Percentiles rank a stretch among this genome's conserved stretches.
Evolutionary conservation across 2,888 invertebrate species (phyloP).

Genomic region (Pammene fasciana): DNA sequence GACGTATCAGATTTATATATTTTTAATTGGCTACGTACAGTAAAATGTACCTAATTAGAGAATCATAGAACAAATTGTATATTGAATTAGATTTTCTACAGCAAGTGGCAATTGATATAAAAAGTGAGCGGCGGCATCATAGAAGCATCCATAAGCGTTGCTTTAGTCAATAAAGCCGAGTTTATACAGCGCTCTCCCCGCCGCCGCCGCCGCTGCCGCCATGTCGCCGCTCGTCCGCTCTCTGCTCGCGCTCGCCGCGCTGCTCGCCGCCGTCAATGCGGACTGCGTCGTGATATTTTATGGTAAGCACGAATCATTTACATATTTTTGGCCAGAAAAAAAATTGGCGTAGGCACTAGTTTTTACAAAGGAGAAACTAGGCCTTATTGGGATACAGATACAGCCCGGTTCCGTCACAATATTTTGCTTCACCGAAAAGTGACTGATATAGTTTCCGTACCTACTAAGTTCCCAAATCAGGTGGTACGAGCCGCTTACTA

Average conservation of each 20-base stretch:
- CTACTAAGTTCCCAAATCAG: no score
- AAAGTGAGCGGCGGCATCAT: not conserved
- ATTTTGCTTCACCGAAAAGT: no score
- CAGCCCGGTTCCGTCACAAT: no score
- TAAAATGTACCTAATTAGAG: not conserved
- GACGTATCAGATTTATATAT: not conserved
- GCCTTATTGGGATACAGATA: no score
- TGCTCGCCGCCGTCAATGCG: not conserved
- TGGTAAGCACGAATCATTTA: no score
- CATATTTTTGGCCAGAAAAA: no score
- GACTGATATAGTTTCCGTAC: no score
- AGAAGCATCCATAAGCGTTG: not conserved
- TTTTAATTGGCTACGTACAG: not conserved
- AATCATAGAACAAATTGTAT: not conserved
- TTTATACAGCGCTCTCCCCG: no score
- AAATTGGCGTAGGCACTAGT: no score
- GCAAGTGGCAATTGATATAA: not conserved
- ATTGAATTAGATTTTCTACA: not conserved
- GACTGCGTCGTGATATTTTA: not conserved
- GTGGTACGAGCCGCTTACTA: no score
- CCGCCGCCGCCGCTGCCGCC: not conserved
- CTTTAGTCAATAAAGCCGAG: not conserved
- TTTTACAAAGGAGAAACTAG: no score
- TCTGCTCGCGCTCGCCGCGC: not conserved
- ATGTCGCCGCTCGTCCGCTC: not conserved